Base-by-base conservation (phyloP, 2,888 invertebrate genomes). In the Oxytorus armatus region DNA sequence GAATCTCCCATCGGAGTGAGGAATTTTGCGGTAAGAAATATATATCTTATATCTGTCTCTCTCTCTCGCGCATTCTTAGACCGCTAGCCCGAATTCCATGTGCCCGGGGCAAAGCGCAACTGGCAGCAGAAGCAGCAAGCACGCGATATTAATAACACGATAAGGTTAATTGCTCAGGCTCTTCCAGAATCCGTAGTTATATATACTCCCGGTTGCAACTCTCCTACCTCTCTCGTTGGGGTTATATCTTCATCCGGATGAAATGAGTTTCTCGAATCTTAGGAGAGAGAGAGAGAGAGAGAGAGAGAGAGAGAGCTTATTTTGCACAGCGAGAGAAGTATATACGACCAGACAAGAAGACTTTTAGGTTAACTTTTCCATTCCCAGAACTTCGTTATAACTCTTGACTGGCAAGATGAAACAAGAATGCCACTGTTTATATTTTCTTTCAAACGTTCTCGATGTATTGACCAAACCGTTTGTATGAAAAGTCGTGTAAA, bases 121-220 rank as follows among this genome's bases (percentile, higher is more conserved):
- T 57, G 57, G 59, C 72, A 65, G 69, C 70, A 65, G 55, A 79
- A 59, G 74, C 21, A 55, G 53, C 63, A 55, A 74, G 44, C 61
- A 68, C 73, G 77, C 78, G 82, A 86, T 87, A 85, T 87, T 87
- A 88, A 86, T 86, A 86, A 83, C 83, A 74, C 77, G 86, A 86
- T 86, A 86, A 86, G 74, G 83, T 80, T 86, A 87, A 87, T 88
- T 86, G 85, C 84, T 77, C 69, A 74, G 76, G 66, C 73, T 82
- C 65, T 49, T 47, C 25, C 51, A 33, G 18, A 57, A 39, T 51
- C n/a, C 47, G 57, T 44, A 14, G 33, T 23, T 11, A 42, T 65
- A 49, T 3, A 65, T 8, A 10, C 51, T 18, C 18, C 33, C 16
- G 0, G 33, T 25, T 18, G 49, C 33, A 49, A 42, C 61, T 61